These are phyloP conservation scores for Leucozona laternaria DNA, from an alignment of 2,888 invertebrate genomes.

Conservation along the genomic window DNA sequence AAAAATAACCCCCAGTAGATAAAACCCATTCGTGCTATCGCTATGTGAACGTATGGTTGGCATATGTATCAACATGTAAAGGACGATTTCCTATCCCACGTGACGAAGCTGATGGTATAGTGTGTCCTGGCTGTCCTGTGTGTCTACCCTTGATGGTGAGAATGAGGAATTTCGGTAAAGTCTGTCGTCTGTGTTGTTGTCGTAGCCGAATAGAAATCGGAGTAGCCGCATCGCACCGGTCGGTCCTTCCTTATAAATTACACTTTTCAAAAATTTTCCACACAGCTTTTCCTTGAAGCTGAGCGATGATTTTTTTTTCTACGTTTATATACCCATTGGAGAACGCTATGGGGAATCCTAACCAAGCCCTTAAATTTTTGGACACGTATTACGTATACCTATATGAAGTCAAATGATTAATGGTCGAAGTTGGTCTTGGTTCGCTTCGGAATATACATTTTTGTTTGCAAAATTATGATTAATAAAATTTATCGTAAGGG, in stretches of 20 bases:
- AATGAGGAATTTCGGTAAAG: conserved; percentile 35
- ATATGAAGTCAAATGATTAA: conserved; percentile 64
- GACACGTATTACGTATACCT: conserved; percentile 49
- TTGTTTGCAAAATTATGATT: conserved; percentile 74
- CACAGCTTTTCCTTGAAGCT: conserved; percentile 29
- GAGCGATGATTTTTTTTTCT: conserved; percentile 25
- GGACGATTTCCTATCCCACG: conserved; percentile 67
- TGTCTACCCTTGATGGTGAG: conserved; percentile 27
- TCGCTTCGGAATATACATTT: conserved; percentile 60
- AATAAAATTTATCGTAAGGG: conserved; percentile 68
- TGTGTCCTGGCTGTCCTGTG: not conserved
- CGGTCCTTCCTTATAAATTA: conserved; percentile 67
- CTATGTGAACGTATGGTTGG: conserved; percentile 34
- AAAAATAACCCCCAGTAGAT: conserved; percentile 8
- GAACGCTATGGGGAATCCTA: conserved; percentile 6
- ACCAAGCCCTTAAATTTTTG: conserved; percentile 51
- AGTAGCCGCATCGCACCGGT: no score
- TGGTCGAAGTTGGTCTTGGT: conserved; percentile 69
- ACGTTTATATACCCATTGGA: conserved; percentile 21
- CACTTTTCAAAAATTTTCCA: conserved; percentile 68
- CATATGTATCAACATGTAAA: conserved; percentile 53
- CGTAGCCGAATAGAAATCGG: not conserved
- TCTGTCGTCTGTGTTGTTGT: conserved; percentile 27
- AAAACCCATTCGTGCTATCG: conserved; percentile 8
- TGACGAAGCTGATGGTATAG: conserved; percentile 31